phyloP scores from a whole-genome alignment of 2,797 vertebrate species.

The Pseudochromis fuscus region DNA sequence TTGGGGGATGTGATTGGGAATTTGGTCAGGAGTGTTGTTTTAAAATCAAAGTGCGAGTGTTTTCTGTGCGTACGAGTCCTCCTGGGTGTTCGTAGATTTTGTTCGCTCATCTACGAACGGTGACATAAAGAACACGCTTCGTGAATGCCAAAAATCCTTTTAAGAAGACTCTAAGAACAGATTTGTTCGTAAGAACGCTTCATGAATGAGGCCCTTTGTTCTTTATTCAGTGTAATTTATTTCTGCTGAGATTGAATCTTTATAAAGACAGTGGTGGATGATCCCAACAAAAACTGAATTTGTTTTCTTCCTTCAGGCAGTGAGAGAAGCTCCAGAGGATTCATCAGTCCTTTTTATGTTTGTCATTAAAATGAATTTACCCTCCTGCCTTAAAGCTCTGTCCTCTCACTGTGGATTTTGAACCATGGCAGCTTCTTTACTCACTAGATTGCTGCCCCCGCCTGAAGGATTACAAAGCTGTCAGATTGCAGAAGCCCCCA shows the following conservation, averaged over 20 bases:
- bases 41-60: too few relatives aligned
- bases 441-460: constrained; percentile 11
- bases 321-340: not conserved
- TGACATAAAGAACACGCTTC: too few relatives aligned
- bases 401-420: constrained; percentile 14
- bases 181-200: too few relatives aligned
- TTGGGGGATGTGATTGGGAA: too few relatives aligned
- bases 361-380: constrained; percentile 32
- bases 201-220: too few relatives aligned
- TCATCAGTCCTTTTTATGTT: constrained; percentile 5
- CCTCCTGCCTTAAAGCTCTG: constrained; percentile 17
- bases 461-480: constrained; percentile 40
- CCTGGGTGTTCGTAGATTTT: too few relatives aligned
- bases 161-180: too few relatives aligned
- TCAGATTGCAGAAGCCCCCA: constrained; percentile 32
- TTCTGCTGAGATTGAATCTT: not conserved
- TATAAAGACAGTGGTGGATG: not conserved
- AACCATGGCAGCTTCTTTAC: constrained; percentile 20
- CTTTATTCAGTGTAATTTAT: too few relatives aligned
- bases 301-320: not conserved
- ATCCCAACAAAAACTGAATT: not conserved
- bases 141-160: too few relatives aligned
- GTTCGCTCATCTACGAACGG: too few relatives aligned
- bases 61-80: too few relatives aligned
- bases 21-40: too few relatives aligned